Evolutionary conservation across 2,888 invertebrate genomes (phyloP), one percentile per base, ranked within the genome.

Genomic region (Hirudinaria manillensis): DNA sequence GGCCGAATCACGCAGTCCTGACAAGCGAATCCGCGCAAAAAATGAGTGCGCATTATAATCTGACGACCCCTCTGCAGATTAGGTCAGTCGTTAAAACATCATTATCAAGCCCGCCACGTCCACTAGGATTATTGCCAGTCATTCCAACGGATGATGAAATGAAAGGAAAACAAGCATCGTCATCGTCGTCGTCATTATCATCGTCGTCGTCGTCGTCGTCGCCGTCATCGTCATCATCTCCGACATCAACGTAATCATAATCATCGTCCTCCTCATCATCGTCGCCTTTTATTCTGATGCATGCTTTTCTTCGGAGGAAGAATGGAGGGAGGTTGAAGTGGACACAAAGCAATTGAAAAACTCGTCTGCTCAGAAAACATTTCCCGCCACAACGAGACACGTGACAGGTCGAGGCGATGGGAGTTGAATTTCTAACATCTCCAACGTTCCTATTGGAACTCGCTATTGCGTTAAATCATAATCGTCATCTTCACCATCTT

Each of bases 21-120:
- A 68, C 68, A 36, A 34, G 32, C 32, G 36, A 68, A 68, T 68
- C 68, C 68, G 36, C 68, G 68, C 68, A 68, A 68, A 68, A 68
- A 68, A 68, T 68, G 68, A 36, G 34, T 34, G 68, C 32, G 68
- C 68, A 68, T 61, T 61, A 61, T 61, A 61, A 61, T 61, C 61
- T 61, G 61, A 61, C 61, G 61, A 61, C 61, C 61, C 61, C 24
- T 10, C 16, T 45, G 61, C 24, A 61, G 61, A 61, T 61, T 61
- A 61, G 61, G 61, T 10, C 29, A 10, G 61, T 61, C 61, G 61
- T 61, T 61, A 61, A 61, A 61, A 61, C 24, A 61, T 61, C 61
- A 61, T 13, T 61, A 61, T 29, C 29, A 61, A 21, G 4, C 24
- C 13, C 61, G 61, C n/a, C 61, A n/a, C 10, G 45, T 45, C 45